Evolutionary conservation across 2,888 invertebrate species (phyloP).

Genomic region (Adelognathus sp.): DNA sequence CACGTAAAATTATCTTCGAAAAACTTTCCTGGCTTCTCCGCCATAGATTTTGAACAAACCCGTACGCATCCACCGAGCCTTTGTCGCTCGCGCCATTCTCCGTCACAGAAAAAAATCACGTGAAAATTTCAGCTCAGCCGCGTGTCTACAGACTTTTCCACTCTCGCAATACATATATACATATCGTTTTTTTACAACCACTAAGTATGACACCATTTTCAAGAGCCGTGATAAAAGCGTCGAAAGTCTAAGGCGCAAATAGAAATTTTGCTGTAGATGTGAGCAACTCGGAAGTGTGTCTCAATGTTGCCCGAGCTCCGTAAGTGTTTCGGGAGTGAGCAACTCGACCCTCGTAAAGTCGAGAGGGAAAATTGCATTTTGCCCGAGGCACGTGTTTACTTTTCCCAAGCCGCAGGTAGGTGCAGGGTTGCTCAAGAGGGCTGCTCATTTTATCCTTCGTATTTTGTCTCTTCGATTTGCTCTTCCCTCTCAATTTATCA

Average conservation of each 20-base stretch:
- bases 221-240: background rate
- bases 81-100: conserved; percentile 66
- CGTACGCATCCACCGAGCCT: conserved; percentile 44
- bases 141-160: conserved; percentile 25
- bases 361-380: conserved; percentile 46
- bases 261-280: background rate
- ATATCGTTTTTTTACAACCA: background rate
- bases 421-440: background rate
- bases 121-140: conserved; percentile 61
- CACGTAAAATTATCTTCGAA: no score
- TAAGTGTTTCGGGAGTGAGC: conserved; percentile 1
- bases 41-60: conserved; percentile 11
- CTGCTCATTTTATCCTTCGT: background rate
- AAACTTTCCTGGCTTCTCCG: no score
- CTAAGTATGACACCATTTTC: background rate
- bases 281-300: background rate
- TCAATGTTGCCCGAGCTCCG: conserved; percentile 8
- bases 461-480: background rate
- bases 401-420: background rate
- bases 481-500: conserved; percentile 16
- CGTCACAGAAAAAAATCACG: conserved; percentile 59
- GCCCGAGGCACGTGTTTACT: conserved; percentile 14
- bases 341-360: conserved; percentile 27
- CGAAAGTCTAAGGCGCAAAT: background rate
- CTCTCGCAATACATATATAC: conserved; percentile 12